phyloP scores from a whole-genome alignment of 2,113 vertebrate species.

The Egretta garzetta region DNA sequence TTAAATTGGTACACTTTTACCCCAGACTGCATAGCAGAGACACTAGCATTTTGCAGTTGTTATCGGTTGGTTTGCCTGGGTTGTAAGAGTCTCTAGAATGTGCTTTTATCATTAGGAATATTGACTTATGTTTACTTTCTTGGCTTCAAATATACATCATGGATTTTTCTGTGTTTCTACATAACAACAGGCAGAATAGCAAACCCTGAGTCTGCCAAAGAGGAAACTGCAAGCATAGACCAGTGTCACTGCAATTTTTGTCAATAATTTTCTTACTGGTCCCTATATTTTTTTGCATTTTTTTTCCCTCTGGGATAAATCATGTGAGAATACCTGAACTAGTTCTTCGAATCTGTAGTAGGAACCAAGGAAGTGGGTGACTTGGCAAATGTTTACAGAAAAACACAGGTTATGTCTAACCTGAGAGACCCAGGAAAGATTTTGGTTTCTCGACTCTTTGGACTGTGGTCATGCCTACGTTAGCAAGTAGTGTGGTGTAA shows the following conservation, averaged over 20 bases:
- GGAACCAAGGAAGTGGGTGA: neutral
- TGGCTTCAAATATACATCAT: neutral
- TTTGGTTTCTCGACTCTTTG: neutral
- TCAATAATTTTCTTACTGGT: neutral
- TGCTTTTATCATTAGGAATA: neutral
- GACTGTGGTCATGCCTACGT: neutral
- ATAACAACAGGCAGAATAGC: neutral
- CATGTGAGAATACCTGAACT: neutral
- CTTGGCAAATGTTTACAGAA: neutral
- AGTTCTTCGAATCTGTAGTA: neutral
- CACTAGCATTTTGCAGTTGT: neutral
- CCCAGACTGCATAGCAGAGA: neutral
- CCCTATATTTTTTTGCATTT: neutral
- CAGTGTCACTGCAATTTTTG: neutral
- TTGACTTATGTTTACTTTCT: neutral
- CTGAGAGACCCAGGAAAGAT: neutral
- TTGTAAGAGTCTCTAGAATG: neutral
- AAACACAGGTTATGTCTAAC: neutral
- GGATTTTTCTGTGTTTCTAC: neutral
- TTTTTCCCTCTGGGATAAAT: neutral
- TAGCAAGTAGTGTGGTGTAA: neutral
- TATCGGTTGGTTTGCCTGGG: neutral
- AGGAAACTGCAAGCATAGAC: neutral
- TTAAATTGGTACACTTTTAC: neutral
- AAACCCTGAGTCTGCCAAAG: neutral